A percentile compares a stretch with the other conserved stretches of the same genome.
These are phyloP conservation scores for Machimus atricapillus DNA, from an alignment of 2,888 invertebrate genomes.

Conservation along the genomic window DNA sequence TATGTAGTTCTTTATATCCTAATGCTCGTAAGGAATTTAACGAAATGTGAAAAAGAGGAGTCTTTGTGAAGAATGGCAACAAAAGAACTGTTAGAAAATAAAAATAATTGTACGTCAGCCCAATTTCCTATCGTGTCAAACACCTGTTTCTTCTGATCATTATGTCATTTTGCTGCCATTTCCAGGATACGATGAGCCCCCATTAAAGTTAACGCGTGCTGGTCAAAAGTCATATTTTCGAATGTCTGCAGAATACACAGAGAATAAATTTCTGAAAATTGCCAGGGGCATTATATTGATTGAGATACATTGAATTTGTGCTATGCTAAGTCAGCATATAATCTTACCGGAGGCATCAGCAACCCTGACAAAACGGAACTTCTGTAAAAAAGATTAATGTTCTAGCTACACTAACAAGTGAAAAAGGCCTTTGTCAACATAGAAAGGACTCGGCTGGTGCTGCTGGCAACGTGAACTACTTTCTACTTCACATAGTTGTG, in stretches of 20 bases:
- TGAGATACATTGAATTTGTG: slow-evolving; percentile 36
- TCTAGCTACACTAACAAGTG: slow-evolving; percentile 31
- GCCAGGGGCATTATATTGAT: slow-evolving; percentile 29
- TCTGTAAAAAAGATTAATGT: slow-evolving; percentile 38
- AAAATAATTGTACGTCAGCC: background rate
- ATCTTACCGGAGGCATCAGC: slow-evolving; percentile 30
- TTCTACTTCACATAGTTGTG: slow-evolving; percentile 9
- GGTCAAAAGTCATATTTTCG: slow-evolving; percentile 23
- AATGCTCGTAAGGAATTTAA: background rate
- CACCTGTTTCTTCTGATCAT: background rate
- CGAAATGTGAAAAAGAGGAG: background rate
- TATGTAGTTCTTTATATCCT: background rate
- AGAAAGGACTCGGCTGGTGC: background rate
- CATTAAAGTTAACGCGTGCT: slow-evolving; percentile 4
- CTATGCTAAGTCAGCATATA: slow-evolving; percentile 35
- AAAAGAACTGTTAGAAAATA: background rate
- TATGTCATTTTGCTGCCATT: background rate
- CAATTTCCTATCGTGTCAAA: background rate
- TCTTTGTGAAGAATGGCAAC: background rate
- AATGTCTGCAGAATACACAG: background rate
- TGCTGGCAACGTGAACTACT: slow-evolving; percentile 24
- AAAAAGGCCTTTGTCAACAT: slow-evolving; percentile 32
- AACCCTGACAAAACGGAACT: slow-evolving; percentile 17
- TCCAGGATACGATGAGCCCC: background rate
- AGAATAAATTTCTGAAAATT: slow-evolving; percentile 10